phyloP scores from a whole-genome alignment of 2,113 vertebrate genomes.

The Asarcornis scutulata region DNA sequence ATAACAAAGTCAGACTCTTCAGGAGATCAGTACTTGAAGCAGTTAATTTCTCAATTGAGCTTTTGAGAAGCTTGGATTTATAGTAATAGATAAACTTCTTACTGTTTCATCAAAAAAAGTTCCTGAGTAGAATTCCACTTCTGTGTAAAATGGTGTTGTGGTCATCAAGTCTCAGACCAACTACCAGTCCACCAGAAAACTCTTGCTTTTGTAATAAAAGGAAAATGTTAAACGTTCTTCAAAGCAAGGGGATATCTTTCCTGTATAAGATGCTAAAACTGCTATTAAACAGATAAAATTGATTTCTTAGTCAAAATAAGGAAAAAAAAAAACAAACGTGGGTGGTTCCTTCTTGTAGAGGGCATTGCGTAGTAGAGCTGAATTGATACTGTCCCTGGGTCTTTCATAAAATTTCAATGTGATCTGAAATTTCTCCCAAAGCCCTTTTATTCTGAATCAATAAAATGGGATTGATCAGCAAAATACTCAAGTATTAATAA shows the following conservation, averaged over 20 bases:
- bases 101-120: not conserved
- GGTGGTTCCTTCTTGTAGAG: not conserved
- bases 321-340: not conserved
- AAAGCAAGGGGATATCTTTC: not conserved
- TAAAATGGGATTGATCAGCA: not conserved
- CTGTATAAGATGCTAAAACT: not conserved
- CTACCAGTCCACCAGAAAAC: not conserved
- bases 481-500: not conserved
- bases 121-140: not conserved
- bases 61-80: slow-evolving; percentile 2
- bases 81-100: slow-evolving; percentile 1
- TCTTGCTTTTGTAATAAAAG: not conserved
- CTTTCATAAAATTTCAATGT: not conserved
- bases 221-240: not conserved
- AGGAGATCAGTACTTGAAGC: not conserved
- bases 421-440: not conserved
- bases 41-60: slow-evolving; percentile 28
- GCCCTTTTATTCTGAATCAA: not conserved
- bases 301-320: not conserved
- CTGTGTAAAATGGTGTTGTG: rapidly evolving
- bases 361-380: not conserved
- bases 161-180: not conserved
- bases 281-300: not conserved
- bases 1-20: slow-evolving; percentile 38
- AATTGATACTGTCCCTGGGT: not conserved